These are phyloP conservation scores for Morinoia aosen DNA, from an alignment of 2,888 invertebrate species.

Conservation along the genomic window DNA sequence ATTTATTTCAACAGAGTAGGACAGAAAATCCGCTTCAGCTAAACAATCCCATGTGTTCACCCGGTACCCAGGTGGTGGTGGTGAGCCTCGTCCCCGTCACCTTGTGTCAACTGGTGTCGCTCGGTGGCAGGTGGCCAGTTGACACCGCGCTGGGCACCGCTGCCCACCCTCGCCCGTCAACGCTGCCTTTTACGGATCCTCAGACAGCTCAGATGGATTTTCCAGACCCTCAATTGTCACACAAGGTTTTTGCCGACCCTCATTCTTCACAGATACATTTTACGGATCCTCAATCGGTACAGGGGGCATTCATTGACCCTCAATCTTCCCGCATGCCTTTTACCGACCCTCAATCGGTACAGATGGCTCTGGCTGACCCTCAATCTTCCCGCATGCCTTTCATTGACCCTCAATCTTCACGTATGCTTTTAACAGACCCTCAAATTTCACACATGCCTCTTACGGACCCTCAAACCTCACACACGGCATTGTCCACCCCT, in stretches of 20 bases:
- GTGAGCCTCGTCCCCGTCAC: background rate
- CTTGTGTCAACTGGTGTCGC: background rate
- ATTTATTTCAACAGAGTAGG: no score
- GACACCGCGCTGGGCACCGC: background rate
- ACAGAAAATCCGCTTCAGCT: no score
- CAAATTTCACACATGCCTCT: no score
- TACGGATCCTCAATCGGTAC: background rate
- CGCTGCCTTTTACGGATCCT: background rate
- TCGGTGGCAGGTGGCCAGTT: background rate
- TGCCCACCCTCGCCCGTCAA: background rate
- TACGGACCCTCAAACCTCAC: no score
- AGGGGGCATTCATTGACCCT: background rate
- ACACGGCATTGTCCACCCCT: no score
- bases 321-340: no score
- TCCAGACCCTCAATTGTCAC: background rate
- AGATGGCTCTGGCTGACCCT: no score
- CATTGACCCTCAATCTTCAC: no score
- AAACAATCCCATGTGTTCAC: background rate
- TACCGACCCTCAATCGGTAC: no score
- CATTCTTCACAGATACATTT: background rate
- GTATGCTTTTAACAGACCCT: no score
- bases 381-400: no score
- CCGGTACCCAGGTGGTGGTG: background rate
- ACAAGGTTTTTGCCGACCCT: background rate
- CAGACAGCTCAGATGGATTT: background rate